phyloP scores from a whole-genome alignment of 2,797 vertebrate species.

The Fringilla coelebs region DNA sequence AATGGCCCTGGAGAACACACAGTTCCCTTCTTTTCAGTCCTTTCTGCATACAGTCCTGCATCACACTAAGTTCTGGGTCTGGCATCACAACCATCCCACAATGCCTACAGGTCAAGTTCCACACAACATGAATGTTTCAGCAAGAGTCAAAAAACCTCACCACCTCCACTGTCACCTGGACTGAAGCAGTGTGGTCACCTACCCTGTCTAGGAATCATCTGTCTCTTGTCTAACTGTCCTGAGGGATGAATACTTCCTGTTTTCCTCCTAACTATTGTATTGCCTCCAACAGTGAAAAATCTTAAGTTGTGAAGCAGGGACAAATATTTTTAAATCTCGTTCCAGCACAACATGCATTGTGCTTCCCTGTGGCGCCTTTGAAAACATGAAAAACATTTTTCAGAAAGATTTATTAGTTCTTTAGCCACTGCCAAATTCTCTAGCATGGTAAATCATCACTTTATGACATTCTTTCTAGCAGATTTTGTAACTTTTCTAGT shows the following conservation, averaged over 20 bases:
- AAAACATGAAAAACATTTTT: slow-evolving; percentile 26
- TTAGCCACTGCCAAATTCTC: slow-evolving; percentile 8
- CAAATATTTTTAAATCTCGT: slow-evolving; percentile 9
- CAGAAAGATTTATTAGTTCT: slow-evolving; percentile 23
- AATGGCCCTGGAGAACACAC: neutral
- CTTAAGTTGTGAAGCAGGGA: neutral
- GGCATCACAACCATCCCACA: neutral
- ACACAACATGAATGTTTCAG: neutral
- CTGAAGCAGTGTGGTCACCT: neutral
- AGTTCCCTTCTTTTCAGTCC: neutral
- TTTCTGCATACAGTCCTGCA: neutral
- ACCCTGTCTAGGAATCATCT: neutral
- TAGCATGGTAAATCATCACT: slow-evolving; percentile 34
- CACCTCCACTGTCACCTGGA: neutral
- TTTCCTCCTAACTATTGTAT: neutral
- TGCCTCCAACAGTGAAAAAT: neutral
- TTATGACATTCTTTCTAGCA: slow-evolving; percentile 23
- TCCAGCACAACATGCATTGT: neutral
- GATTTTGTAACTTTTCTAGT: slow-evolving; percentile 30
- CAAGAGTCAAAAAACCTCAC: neutral
- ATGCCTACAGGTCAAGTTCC: neutral
- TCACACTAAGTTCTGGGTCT: neutral
- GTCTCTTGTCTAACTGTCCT: neutral
- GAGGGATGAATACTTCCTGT: neutral
- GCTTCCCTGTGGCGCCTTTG: neutral